Evolutionary conservation across 2,113 vertebrate species (phyloP), one percentile per base, ranked within the genome.

Genomic region (Phalacrocorax aristotelis): DNA sequence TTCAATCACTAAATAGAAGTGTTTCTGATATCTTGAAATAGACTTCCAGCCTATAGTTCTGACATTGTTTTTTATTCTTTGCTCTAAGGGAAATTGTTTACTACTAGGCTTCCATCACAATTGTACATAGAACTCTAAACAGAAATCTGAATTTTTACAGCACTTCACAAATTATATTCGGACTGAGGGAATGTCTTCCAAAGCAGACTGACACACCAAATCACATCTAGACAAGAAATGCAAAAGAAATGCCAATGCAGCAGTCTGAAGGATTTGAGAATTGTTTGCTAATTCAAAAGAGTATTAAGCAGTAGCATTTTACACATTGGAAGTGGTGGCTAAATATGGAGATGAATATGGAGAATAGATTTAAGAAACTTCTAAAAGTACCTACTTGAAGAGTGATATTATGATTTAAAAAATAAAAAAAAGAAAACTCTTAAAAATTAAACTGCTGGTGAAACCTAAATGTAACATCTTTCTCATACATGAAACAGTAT

Each of bases 11-110:
- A 97, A 97, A 96, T 91, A 97, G 96, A 96, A 97, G 92, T 97
- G 97, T 64, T 96, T 98, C 97, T 97, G 95, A 95, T 98, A 98
- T 97, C 95, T 97, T 95, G 95, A 97, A 98, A 98, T 97, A 98
- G n/a, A 42, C 94, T 97, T 96, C 78, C 96, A 97, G 84, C 95
- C 93, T 96, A 86, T 89, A 97, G 92, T 98, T 97, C 96, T 96
- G 70, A 95, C 85, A 96, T 95, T 96, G 90, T 97, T 95, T 98
- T 97, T 97, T 93, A 93, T 95, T 97, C 91, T 97, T 94, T 90
- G 82, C 44, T 95, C 78, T 89, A 65, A 96, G 69, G 81, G 84
- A 97, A 94, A 91, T 94, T 91, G 88, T 97, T 96, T 94, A 88
- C 75, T 93, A 97, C 88, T 90, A 94, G 70, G 82, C 71, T 96